A percentile compares a stretch with the other conserved stretches of the same genome.
phyloP scores from a whole-genome alignment of 2,797 vertebrate species.

The Sparus aurata region DNA sequence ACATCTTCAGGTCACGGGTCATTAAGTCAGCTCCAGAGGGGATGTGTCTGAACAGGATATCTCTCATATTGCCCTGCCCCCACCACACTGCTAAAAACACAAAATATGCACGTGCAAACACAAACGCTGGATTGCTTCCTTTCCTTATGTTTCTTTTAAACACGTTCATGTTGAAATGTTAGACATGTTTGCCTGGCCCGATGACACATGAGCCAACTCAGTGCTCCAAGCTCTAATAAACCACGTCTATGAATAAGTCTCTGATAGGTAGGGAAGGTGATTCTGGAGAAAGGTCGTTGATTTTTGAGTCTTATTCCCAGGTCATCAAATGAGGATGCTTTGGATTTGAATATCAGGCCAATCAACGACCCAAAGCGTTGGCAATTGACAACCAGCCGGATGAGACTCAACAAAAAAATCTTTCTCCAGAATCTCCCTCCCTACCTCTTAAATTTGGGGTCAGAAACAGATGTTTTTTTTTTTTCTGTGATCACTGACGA shows the following conservation, averaged over 20 bases:
- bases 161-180: neutral
- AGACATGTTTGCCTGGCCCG: neutral
- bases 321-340: too few species aligned
- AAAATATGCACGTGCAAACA: conserved; percentile 54
- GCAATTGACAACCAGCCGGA: too few species aligned
- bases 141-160: conserved; percentile 2
- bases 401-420: too few species aligned
- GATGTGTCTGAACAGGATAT: conserved; percentile 81
- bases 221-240: neutral
- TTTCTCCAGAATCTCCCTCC: too few species aligned
- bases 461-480: too few species aligned
- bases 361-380: too few species aligned
- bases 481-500: neutral
- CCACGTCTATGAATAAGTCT: neutral
- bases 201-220: too few species aligned
- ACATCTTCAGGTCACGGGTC: conserved; percentile 84
- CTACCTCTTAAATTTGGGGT: neutral
- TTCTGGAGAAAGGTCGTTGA: too few species aligned
- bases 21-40: conserved; percentile 82
- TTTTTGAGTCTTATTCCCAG: too few species aligned
- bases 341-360: too few species aligned
- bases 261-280: too few species aligned
- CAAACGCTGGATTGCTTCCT: neutral
- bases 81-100: conserved; percentile 65
- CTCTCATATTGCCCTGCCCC: conserved; percentile 78